Evolutionary conservation across 2,113 vertebrate genomes (phyloP).

Genomic region (Pitta sordida): DNA sequence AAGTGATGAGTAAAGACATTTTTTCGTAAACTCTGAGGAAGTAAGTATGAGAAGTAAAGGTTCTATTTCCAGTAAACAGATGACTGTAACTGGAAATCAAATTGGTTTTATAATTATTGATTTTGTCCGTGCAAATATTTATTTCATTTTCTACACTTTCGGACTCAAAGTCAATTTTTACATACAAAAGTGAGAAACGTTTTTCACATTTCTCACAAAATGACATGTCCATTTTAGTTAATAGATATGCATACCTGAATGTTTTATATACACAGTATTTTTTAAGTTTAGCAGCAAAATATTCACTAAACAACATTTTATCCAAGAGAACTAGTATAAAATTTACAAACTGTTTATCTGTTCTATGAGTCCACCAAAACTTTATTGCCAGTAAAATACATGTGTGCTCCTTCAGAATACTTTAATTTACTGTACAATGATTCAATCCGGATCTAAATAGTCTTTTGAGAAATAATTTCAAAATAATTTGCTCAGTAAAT

Average conservation of each 20-base stretch:
- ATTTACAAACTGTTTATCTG: rapidly evolving
- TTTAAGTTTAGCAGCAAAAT: background rate
- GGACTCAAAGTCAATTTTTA: background rate
- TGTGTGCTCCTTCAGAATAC: background rate
- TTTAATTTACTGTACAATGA: background rate
- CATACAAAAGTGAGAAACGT: background rate
- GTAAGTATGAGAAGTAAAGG: background rate
- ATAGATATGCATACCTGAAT: background rate
- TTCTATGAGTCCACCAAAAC: background rate
- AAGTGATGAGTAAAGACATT: background rate
- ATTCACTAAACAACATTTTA: background rate
- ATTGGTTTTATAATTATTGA: background rate
- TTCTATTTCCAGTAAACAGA: background rate
- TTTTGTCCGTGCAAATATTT: background rate
- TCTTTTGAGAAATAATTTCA: background rate
- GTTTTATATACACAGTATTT: background rate
- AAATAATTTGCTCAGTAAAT: background rate
- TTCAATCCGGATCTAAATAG: background rate
- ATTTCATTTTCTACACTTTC: background rate
- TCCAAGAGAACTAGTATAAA: background rate
- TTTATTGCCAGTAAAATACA: background rate
- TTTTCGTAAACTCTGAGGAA: background rate
- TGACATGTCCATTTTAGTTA: background rate
- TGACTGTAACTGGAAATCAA: background rate
- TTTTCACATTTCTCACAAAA: background rate